Evolutionary conservation across 2,888 invertebrate species (phyloP), one percentile per base, ranked within the genome.

Genomic region (Carabus problematicus): DNA sequence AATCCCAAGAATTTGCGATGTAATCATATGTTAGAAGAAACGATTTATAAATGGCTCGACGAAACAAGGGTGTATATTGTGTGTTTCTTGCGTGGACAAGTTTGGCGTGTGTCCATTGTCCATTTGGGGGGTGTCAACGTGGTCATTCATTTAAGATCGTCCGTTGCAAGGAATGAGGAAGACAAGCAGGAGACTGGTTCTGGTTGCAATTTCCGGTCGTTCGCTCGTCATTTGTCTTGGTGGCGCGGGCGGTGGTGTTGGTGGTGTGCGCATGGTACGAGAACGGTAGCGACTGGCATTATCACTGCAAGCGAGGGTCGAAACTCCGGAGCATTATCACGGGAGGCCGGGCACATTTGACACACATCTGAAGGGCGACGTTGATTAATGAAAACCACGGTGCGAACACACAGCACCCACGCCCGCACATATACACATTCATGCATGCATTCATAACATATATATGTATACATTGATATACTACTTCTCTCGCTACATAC

Each of bases 361-460:
- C 70, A 72, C 72, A 72, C 72, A 73, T 71, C 71, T 69, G 62
- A 66, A 59, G 52, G 47, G 45, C 55, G 73, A 72, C 73, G 71
- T 71, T 73, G 74, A 74, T 73, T 70, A 72, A 73, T 73, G 68
- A 66, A 59, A 66, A 59, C 58, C 19, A 54, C 14, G 63, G 54
- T 63, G 63, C 14, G 45, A 64, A 64, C 56, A 64, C 16, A 64
- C 43, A 45, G 39, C 40, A 14, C 29, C 56, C 64, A 29, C 19
- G n/a, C 39, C 39, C 56, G 7, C 14, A 55, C 54, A 41, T n/a
- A 18, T 42, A 55, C 45, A 64, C 14, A 43, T 18, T 45, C 56
- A 16, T 11, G 11, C 19, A 43, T n/a, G 45, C 64, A 16, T 16
- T 18, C n/a, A 54, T 18, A 54, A 18, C 4, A 14, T 3, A 54